A percentile compares a stretch with the other conserved stretches of the same genome.
phyloP scores from a whole-genome alignment of 2,797 vertebrate species.

The Onychomys leucogaster region DNA sequence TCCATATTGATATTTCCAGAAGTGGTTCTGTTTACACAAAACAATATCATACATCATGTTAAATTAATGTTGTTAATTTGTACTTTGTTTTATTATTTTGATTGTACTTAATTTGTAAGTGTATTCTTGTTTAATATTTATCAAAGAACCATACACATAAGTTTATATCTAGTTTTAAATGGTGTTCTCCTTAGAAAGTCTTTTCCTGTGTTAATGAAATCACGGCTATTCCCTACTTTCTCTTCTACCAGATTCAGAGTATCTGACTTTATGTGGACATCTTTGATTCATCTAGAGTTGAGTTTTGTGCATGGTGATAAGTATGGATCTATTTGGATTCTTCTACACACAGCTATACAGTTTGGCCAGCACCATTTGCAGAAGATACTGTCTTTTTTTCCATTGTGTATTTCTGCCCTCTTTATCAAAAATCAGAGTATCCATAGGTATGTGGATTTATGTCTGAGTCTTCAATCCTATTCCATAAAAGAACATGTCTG shows the following conservation, averaged over 20 bases:
- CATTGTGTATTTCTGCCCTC: not conserved
- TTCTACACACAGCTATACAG: not conserved
- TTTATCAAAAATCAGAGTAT: not conserved
- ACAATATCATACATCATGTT: conserved; percentile 34
- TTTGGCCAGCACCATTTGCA: not conserved
- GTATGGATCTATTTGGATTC: not conserved
- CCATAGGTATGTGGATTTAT: not conserved
- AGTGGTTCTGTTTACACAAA: conserved; percentile 53
- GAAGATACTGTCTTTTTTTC: not conserved
- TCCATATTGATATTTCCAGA: conserved; percentile 10
- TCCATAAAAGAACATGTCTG: not conserved
- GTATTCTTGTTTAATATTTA: conserved; percentile 51
- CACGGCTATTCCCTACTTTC: not conserved
- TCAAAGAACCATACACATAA: not conserved
- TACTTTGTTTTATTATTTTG: conserved; percentile 60
- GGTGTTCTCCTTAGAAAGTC: not conserved
- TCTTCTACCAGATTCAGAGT: not conserved
- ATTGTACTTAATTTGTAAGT: conserved; percentile 52
- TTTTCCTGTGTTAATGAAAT: not conserved
- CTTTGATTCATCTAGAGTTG: too few species aligned
- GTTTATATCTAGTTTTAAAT: conserved; percentile 8
- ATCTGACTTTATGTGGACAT: not conserved
- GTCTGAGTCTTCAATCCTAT: not conserved
- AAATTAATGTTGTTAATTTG: conserved; percentile 56
- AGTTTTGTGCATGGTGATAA: not conserved